phyloP scores from a whole-genome alignment of 2,888 invertebrate species.

The Dascillus cervinus region DNA sequence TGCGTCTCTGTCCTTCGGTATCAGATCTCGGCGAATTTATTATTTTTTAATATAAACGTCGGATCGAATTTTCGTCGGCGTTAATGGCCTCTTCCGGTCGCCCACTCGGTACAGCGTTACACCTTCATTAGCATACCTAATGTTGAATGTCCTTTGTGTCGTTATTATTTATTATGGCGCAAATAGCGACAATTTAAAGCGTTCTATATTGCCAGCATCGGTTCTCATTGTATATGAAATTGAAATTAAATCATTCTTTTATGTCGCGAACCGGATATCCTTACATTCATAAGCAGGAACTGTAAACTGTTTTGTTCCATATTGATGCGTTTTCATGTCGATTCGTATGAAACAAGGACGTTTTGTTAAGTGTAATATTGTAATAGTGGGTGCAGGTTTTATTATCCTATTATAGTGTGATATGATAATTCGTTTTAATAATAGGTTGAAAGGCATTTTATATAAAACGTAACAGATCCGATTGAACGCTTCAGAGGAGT shows the following conservation, averaged over 20 bases:
- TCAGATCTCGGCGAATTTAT: too few relatives aligned
- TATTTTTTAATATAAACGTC: too few relatives aligned
- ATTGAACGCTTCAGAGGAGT: conserved; percentile 13
- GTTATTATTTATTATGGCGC: conserved; percentile 11
- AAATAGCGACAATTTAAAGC: conserved; percentile 25
- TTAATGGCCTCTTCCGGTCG: too few relatives aligned
- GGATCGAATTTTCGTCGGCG: too few relatives aligned
- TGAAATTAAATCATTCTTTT: conserved; percentile 37
- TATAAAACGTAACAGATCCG: conserved; percentile 11
- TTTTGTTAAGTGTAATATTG: conserved; percentile 34
- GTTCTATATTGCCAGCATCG: conserved; percentile 26
- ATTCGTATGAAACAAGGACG: conserved; percentile 33
- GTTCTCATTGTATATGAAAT: conserved; percentile 32
- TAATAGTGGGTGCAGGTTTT: conserved; percentile 29
- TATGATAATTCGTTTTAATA: conserved; percentile 37
- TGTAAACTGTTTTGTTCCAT: conserved; percentile 34
- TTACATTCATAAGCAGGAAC: conserved; percentile 34
- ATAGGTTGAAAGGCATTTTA: conserved; percentile 17
- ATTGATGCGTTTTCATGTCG: conserved; percentile 32
- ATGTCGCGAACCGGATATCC: conserved; percentile 35
- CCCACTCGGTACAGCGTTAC: too few relatives aligned
- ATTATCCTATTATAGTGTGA: conserved; percentile 30
- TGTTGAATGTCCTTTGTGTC: too few relatives aligned
- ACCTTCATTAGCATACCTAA: too few relatives aligned
- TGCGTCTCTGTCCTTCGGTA: too few relatives aligned